Percentiles rank a stretch among this genome's conserved stretches.
Evolutionary conservation across 2,888 invertebrate genomes (phyloP).

Genomic region (Dermolepida albohirtum): DNA sequence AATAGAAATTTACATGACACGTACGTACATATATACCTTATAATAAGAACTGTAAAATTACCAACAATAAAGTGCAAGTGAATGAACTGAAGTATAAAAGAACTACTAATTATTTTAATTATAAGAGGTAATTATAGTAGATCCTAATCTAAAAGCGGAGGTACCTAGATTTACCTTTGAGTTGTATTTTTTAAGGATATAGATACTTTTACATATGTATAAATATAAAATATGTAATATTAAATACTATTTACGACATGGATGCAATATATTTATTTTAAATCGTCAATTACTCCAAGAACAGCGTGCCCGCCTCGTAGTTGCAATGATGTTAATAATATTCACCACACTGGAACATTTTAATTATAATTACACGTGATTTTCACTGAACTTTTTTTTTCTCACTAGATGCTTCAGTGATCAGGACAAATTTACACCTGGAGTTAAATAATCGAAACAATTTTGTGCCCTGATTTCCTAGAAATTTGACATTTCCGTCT

Average conservation of each 20-base stretch:
- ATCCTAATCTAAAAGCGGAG: conserved; percentile 1
- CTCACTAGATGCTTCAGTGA: conserved; percentile 40
- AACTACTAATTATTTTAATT: conserved; percentile 10
- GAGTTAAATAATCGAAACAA: conserved; percentile 31
- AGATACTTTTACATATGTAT: conserved; percentile 9
- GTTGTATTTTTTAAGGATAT: conserved; percentile 7
- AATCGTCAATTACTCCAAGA: not conserved
- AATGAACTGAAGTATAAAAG: not conserved
- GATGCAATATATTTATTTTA: no score
- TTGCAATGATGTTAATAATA: conserved; percentile 44
- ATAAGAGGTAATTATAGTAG: not conserved
- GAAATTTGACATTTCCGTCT: conserved; percentile 1
- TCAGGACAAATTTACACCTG: conserved; percentile 26
- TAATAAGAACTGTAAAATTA: no score
- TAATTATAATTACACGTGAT: conserved; percentile 48
- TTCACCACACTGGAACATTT: conserved; percentile 46
- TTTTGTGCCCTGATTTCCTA: conserved; percentile 1
- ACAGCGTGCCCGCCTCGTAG: conserved; percentile 34
- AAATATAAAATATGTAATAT: no score
- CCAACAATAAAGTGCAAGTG: no score
- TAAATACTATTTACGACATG: no score
- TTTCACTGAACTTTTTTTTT: conserved; percentile 26
- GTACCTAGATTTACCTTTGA: not conserved
- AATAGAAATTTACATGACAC: no score
- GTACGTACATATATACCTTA: no score